These are phyloP conservation scores for Cryptus viduatorius DNA, from an alignment of 2,888 invertebrate genomes.

Conservation along the genomic window DNA sequence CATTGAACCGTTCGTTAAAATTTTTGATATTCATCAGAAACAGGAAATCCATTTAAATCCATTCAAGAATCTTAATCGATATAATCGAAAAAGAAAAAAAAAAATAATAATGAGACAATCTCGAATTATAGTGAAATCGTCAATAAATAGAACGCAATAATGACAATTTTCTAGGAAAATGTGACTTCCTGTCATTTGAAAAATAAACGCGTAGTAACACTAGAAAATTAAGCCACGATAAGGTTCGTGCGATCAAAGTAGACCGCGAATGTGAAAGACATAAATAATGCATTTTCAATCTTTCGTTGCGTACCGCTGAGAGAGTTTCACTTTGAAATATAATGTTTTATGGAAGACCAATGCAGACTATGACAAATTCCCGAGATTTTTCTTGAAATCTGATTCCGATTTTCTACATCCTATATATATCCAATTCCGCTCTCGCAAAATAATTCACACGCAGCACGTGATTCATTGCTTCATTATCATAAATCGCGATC, in stretches of 20 bases:
- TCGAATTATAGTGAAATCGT: not conserved
- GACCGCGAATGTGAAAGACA: slow-evolving; percentile 40
- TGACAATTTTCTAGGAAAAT: not conserved
- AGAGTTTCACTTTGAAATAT: slow-evolving; percentile 26
- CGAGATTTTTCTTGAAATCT: slow-evolving; percentile 11
- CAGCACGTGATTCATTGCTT: not conserved
- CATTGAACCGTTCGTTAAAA: not conserved
- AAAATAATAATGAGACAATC: not conserved
- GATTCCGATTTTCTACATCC: not conserved
- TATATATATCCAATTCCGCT: too few relatives aligned
- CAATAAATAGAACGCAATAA: not conserved
- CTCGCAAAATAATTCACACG: too few relatives aligned
- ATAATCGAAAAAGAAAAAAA: not conserved
- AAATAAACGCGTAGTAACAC: slow-evolving; percentile 11
- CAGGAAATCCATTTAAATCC: too few relatives aligned
- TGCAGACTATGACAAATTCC: slow-evolving; percentile 46
- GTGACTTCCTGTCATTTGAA: not conserved
- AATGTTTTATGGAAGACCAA: slow-evolving; percentile 70
- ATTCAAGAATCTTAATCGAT: too few relatives aligned
- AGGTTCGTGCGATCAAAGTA: slow-evolving; percentile 31
- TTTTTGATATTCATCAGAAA: not conserved
- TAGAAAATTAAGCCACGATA: slow-evolving; percentile 59
- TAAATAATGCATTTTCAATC: slow-evolving; percentile 73
- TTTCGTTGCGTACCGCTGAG: slow-evolving; percentile 61
- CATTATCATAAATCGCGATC: not conserved